These are phyloP conservation scores for Gobio gobio DNA, from an alignment of 2,113 vertebrate species.

Conservation along the genomic window DNA sequence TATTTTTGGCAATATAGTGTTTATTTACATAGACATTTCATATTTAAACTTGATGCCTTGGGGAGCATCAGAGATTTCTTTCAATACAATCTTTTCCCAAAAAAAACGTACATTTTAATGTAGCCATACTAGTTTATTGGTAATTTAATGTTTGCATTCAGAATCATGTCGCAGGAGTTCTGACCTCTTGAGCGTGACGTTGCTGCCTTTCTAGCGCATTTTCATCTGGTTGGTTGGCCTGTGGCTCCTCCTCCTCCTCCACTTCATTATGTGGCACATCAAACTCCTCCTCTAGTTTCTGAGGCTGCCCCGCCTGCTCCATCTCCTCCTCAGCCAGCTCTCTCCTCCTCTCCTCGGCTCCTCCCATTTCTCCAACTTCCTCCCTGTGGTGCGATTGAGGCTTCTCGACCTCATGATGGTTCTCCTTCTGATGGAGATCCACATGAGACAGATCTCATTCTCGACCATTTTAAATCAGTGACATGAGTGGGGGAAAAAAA, in stretches of 20 bases:
- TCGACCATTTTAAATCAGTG: background rate
- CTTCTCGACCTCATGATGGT: conserved; percentile 35
- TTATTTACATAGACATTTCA: too few relatives aligned
- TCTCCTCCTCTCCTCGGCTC: conserved; percentile 85
- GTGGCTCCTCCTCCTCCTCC: conserved; percentile 71
- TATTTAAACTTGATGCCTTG: too few relatives aligned
- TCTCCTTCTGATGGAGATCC: conserved; percentile 46
- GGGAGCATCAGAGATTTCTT: too few relatives aligned
- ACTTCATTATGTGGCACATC: conserved; percentile 49
- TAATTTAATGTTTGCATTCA: background rate
- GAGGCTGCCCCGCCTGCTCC: conserved; percentile 85
- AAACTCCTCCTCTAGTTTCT: conserved; percentile 81
- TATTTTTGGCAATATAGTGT: too few relatives aligned
- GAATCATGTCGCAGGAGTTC: background rate
- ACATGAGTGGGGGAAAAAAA: background rate
- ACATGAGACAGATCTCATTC: background rate
- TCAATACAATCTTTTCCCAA: too few relatives aligned
- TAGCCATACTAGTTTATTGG: background rate
- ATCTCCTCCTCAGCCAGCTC: conserved; percentile 88
- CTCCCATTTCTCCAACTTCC: conserved; percentile 71
- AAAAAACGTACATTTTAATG: background rate
- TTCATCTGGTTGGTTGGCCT: conserved; percentile 70
- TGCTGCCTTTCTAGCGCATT: conserved; percentile 71
- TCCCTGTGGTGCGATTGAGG: conserved; percentile 41
- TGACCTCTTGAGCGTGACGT: conserved; percentile 63